phyloP scores from a whole-genome alignment of 2,113 vertebrate genomes.

The mouse (Mus musculus) region GRCm39 chr3:121005001-121005500 shows the following conservation, averaged over 20 bases:
- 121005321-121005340: not conserved
- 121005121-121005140: not conserved
- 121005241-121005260: not conserved
- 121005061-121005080: not conserved
- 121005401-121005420: not conserved
- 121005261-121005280: not conserved
- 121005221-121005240: not conserved
- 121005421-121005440: not conserved
- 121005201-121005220: not conserved
- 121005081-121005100: not conserved
- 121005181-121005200: not conserved
- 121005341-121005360: not conserved
- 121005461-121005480: not conserved
- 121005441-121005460: not conserved
- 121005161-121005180: not conserved
- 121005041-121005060: conserved; percentile 53
- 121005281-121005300: not conserved
- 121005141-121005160: not conserved
- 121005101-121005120: not conserved
- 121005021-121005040: conserved; percentile 86
- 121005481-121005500: not conserved
- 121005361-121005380: not conserved
- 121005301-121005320: not conserved
- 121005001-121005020: conserved; percentile 92
- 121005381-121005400: not conserved